Conservation (phyloP, 2,888 invertebrate species). For the Lasioglossum marginatum region DNA sequence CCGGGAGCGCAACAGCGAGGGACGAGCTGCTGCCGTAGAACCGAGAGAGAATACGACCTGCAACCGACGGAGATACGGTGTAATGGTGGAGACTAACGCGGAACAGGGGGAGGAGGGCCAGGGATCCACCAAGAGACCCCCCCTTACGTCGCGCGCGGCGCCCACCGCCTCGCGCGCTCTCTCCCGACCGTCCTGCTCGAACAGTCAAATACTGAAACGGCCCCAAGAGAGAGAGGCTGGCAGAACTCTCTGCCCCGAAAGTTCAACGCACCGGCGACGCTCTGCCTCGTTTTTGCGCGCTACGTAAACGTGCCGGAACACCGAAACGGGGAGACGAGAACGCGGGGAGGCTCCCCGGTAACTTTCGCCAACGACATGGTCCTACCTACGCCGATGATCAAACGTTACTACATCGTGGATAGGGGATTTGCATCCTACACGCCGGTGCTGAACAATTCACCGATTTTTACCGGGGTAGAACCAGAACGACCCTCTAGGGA, state of each 20-base stretch:
- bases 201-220: constrained; percentile 83
- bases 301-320: constrained; percentile 43
- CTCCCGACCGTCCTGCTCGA: constrained; percentile 60
- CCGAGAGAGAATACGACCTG: neutral
- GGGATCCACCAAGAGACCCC: neutral
- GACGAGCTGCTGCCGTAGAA: neutral
- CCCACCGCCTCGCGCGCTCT: constrained; percentile 17
- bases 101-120: neutral
- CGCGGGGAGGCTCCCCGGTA: constrained; percentile 5
- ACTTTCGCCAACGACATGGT: constrained; percentile 13
- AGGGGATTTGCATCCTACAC: constrained; percentile 28
- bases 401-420: neutral
- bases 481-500: neutral
- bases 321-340: neutral
- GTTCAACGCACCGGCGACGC: constrained; percentile 80
- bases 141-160: neutral
- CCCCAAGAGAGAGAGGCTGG: constrained; percentile 72
- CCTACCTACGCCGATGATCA: neutral
- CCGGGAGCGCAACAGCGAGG: constrained; percentile 57
- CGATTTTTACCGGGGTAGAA: neutral
- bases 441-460: neutral
- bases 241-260: constrained; percentile 70
- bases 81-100: neutral
- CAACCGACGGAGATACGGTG: constrained; percentile 2
- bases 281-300: constrained; percentile 62